Base-by-base conservation (phyloP, 2,888 invertebrate species). In the Blastobasis lacticolella region DNA sequence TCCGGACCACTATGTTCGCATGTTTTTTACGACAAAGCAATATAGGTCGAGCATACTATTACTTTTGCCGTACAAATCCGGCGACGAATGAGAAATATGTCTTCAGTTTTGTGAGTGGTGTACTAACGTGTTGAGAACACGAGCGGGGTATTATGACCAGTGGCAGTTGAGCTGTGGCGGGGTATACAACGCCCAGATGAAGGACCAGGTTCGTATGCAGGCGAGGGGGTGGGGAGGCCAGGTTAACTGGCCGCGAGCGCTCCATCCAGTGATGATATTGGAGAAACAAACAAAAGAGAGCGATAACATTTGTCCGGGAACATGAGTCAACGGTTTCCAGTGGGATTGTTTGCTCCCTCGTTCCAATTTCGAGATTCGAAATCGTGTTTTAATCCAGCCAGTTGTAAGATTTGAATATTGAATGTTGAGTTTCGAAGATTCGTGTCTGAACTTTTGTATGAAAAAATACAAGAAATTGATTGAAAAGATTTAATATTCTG, bases 261-360 rank as follows among this genome's bases (percentile, higher is more conserved):
- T 46, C 37, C 7, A 38, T 23, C 48, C 48, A 10, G 3, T 40
- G 53, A 50, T 53, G 50, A 78, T 78, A 81, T 80, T 80, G 70
- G 73, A 82, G 80, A 78, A 83, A 85, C 81, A 86, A 86, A 87
- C 84, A 84, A 83, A 84, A 81, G 80, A 77, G 84, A 85, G 75
- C 78, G 81, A 82, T 81, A 85, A 81, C 86, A 82, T 83, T 86
- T 85, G 86, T 83, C 82, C 79, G 78, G 71, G 73, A 74, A 75
- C 72, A 69, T 81, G 81, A 83, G 77, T 81, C 83, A 82, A 79
- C 77, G 74, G 72, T 73, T 71, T 42, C 72, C 71, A 71, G 70
- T 66, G 62, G 66, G 59, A 52, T 58, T 71, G 67, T 70, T 70
- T 69, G 69, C 62, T 57, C 46, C 50, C 48, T 23, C 58, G 63